phyloP scores from a whole-genome alignment of 2,113 vertebrate species.

The Dasypus novemcinctus region DNA sequence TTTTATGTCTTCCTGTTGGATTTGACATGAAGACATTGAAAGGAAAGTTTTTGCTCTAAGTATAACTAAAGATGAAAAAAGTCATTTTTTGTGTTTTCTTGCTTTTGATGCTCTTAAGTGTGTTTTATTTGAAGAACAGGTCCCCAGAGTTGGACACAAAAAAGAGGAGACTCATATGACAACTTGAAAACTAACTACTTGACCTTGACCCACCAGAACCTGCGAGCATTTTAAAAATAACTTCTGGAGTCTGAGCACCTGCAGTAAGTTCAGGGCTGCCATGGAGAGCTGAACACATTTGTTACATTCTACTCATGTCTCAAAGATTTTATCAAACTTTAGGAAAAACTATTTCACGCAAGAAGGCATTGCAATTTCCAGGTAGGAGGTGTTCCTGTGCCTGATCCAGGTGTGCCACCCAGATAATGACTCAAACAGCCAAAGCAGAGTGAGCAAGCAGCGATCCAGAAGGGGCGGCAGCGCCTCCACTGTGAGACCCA shows the following conservation, averaged over 20 bases:
- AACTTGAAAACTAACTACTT: background rate
- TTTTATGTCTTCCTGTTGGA: background rate
- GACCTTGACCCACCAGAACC: background rate
- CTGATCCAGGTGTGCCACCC: background rate
- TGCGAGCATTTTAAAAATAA: background rate
- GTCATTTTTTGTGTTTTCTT: background rate
- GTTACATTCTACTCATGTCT: background rate
- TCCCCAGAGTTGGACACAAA: background rate
- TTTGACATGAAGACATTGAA: background rate
- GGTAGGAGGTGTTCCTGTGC: background rate
- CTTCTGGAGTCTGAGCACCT: background rate
- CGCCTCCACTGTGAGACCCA: background rate
- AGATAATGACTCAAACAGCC: background rate
- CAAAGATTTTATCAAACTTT: background rate
- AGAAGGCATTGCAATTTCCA: background rate
- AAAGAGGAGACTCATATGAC: background rate
- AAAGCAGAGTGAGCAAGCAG: background rate
- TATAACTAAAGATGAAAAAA: background rate
- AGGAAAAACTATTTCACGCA: background rate
- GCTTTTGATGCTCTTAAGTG: background rate
- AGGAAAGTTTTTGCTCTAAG: background rate
- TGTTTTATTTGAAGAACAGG: background rate
- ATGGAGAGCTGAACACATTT: background rate
- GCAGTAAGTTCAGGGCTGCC: background rate
- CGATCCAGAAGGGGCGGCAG: background rate